Conservation (phyloP, 2,113 vertebrate genomes). For the Otolemur garnettii region DNA sequence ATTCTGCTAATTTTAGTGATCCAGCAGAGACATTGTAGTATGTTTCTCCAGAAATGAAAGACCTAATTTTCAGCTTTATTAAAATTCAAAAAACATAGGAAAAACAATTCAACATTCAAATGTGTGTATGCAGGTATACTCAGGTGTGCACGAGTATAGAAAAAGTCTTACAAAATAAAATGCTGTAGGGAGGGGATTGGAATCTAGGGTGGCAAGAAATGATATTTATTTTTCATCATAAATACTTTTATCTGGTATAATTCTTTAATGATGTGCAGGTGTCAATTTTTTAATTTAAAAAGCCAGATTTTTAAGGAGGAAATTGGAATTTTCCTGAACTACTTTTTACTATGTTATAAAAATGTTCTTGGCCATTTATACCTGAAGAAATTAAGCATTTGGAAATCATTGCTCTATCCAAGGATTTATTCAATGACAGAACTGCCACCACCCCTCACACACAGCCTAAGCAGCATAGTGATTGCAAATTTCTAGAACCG, state of each 20-base stretch:
- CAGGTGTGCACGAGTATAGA: not conserved
- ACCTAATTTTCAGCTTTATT: conserved; percentile 3
- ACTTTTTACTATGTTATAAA: not conserved
- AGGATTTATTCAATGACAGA: conserved; percentile 3
- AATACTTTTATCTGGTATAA: not conserved
- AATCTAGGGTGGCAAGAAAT: not conserved
- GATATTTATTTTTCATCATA: not conserved
- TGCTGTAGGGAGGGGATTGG: not conserved
- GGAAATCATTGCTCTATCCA: not conserved
- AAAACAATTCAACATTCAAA: conserved; percentile 45
- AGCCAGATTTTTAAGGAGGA: not conserved
- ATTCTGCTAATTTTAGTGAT: not conserved
- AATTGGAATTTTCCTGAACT: conserved; percentile 23
- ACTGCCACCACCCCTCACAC: not conserved
- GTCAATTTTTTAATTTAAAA: not conserved
- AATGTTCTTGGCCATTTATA: not conserved
- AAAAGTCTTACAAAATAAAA: not conserved
- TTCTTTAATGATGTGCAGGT: not conserved
- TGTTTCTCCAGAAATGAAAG: not conserved
- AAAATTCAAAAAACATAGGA: not conserved
- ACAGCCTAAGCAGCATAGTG: not conserved
- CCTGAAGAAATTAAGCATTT: conserved; percentile 25
- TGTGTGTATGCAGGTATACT: not conserved
- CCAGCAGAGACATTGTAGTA: not conserved
- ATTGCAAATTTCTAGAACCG: not conserved